Conservation (phyloP, 1,140 invertebrate genomes). For the Nephila pilipes region DNA sequence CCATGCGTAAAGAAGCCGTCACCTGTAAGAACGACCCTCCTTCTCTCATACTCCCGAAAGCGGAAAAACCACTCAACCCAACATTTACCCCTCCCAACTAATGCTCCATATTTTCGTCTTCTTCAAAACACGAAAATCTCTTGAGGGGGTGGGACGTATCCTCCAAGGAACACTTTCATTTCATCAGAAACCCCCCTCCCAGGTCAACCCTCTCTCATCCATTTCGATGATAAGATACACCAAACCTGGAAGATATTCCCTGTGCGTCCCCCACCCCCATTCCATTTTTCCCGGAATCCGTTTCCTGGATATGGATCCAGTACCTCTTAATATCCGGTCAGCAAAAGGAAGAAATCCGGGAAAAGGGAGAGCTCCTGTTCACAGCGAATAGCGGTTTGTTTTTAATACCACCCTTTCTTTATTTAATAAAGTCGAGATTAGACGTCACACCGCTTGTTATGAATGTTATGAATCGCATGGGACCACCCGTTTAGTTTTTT, state of each 20-base stretch:
- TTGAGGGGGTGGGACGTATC: background rate
- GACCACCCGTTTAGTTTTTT: background rate
- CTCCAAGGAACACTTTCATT: background rate
- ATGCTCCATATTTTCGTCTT: background rate
- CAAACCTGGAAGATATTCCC: background rate
- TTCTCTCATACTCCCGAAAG: background rate
- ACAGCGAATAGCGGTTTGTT: background rate
- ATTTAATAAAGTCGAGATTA: conserved; percentile 44
- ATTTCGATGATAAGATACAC: conserved; percentile 17
- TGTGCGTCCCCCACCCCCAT: background rate
- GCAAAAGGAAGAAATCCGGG: background rate
- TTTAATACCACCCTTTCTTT: conserved; percentile 15
- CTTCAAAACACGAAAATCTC: background rate
- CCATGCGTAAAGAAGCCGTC: background rate
- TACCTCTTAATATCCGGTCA: conserved; percentile 32
- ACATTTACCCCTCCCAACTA: background rate
- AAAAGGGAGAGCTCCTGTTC: background rate
- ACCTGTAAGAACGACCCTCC: background rate
- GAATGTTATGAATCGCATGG: background rate
- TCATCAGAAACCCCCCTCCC: background rate
- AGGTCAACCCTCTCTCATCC: background rate
- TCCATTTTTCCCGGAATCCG: background rate
- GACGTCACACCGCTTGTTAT: background rate
- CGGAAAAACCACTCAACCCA: background rate
- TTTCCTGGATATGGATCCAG: background rate